phyloP scores from a whole-genome alignment of 2,888 invertebrate species.

The Chymomyza fuscimana region DNA sequence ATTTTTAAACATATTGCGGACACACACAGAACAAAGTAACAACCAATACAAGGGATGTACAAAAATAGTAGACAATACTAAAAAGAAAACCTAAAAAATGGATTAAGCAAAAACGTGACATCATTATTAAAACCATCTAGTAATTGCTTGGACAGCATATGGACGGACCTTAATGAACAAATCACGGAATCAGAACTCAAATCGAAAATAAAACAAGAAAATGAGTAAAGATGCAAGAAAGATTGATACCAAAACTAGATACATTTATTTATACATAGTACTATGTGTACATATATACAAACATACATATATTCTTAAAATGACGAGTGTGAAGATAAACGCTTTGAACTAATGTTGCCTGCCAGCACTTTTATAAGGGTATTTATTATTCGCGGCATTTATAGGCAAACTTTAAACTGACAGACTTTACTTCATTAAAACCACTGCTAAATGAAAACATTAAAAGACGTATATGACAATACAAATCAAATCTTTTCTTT shows the following conservation, averaged over 20 bases:
- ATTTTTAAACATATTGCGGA: slow-evolving; percentile 43
- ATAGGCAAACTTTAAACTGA: background rate
- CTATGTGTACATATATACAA: too few species aligned
- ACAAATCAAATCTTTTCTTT: slow-evolving; percentile 61
- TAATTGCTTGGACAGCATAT: slow-evolving; percentile 6
- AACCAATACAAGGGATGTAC: slow-evolving; percentile 69
- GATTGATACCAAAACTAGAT: background rate
- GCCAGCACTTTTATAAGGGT: background rate
- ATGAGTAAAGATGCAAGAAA: background rate
- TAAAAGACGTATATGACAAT: slow-evolving; percentile 71
- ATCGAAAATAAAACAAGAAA: background rate
- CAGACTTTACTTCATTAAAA: slow-evolving; percentile 8
- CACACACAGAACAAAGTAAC: slow-evolving; percentile 48
- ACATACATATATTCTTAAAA: background rate
- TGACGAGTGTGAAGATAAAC: background rate
- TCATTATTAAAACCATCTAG: slow-evolving; percentile 15
- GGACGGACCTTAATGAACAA: background rate
- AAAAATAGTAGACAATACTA: slow-evolving; percentile 67
- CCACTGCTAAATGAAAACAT: slow-evolving; percentile 48
- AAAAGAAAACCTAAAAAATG: slow-evolving; percentile 8
- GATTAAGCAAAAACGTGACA: slow-evolving; percentile 8
- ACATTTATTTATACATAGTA: too few species aligned
- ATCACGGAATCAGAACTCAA: background rate
- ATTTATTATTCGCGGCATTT: background rate
- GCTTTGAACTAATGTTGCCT: background rate